Evolutionary conservation across 2,888 invertebrate species (phyloP).

Genomic region (Alcis repandata): DNA sequence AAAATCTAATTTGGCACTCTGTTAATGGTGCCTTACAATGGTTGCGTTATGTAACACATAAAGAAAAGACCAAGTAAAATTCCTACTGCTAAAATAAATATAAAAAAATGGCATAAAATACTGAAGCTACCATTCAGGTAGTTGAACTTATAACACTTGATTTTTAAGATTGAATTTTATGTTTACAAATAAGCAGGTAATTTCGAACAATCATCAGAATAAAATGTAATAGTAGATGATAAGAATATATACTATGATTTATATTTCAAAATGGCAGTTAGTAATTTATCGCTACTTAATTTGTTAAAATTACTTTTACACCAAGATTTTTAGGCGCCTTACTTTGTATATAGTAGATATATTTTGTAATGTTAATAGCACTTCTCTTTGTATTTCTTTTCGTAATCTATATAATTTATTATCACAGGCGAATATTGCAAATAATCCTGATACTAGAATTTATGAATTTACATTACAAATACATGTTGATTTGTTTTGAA

Average conservation of each 20-base stretch:
- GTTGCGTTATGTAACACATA: neutral
- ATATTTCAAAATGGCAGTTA: slow-evolving; percentile 76
- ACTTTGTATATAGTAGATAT: slow-evolving; percentile 4
- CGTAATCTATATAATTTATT: slow-evolving; percentile 70
- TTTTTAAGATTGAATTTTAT: slow-evolving; percentile 2
- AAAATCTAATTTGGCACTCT: slow-evolving; percentile 37
- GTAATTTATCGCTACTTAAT: slow-evolving; percentile 69
- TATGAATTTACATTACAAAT: neutral
- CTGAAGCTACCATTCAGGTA: slow-evolving; percentile 1
- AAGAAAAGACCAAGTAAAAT: slow-evolving; percentile 3
- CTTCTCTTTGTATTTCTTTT: slow-evolving; percentile 44
- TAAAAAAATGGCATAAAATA: slow-evolving; percentile 9
- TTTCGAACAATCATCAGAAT: slow-evolving; percentile 3
- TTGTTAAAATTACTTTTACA: slow-evolving; percentile 62
- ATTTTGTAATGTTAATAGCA: slow-evolving; percentile 21
- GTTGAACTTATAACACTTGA: slow-evolving; percentile 5
- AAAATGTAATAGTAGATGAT: neutral
- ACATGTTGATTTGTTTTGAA: neutral
- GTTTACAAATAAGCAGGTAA: slow-evolving; percentile 1
- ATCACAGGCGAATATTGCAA: slow-evolving; percentile 82
- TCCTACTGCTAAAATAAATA: slow-evolving; percentile 9
- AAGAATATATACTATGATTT: neutral
- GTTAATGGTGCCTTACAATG: slow-evolving; percentile 18
- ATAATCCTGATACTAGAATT: slow-evolving; percentile 52
- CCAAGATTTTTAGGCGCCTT: slow-evolving; percentile 39